Evolutionary conservation across 2,888 invertebrate genomes (phyloP), one percentile per base, ranked within the genome.

Genomic region (Rapana venosa): DNA sequence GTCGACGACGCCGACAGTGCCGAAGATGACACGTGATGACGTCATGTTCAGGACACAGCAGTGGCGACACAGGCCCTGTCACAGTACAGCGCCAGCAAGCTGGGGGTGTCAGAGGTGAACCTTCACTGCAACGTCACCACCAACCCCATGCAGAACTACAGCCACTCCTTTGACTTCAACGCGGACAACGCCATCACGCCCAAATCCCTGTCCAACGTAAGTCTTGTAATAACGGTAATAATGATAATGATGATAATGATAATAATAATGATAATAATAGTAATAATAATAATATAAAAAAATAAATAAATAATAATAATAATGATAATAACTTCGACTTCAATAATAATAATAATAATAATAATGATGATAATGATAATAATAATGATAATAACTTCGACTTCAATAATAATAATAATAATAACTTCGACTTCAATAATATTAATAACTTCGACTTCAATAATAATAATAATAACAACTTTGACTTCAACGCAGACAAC

Each of bases 11-110:
- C 2, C 2, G 61, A 22, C 61, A 13, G 15, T 22, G 15, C 15
- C 13, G 61, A n/a, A 26, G 74, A 74, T 74, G n/a, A 74, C 13
- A 70, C 26, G 15, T 11, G 13, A 17, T 13, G 66, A 66, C 47
- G 47, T 5, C n/a, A 13, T 83, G n/a, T 87, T 8, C 88, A 92
- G 92, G 92, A 92, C 90, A 91, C 89, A 17, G 88, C 90, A 4
- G 90, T 85, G 15, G 92, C 92, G 13, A 92, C 90, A 11, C 91
- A 92, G 66, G 92, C 92, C 8, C 74, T 92, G 47, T 86, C 91
- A 2, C 66, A 58, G 74, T 92, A 91, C 91, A 91, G 90, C 81
- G n/a, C 87, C 20, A 79, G 58, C n/a, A 90, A 91, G 66, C 87
- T 87, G n/a, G 81, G 79, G 1, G 15, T 66, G n/a, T 20, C 87